phyloP scores from a whole-genome alignment of 2,113 vertebrate species.

The Narcine bancroftii region DNA sequence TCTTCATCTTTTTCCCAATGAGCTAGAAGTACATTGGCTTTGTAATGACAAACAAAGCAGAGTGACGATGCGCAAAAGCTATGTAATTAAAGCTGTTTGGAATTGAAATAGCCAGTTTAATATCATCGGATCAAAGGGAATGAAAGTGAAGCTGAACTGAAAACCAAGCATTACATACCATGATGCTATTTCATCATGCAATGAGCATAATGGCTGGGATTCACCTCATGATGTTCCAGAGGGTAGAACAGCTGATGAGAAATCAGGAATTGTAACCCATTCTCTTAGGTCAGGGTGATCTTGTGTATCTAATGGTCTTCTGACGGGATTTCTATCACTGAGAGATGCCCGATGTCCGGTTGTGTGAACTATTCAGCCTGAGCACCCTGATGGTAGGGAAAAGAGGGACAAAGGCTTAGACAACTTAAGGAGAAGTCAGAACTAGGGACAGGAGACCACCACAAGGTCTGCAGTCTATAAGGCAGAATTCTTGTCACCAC shows the following conservation, averaged over 20 bases:
- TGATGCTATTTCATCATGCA: neutral
- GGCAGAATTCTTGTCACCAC: neutral
- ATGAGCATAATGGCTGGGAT: too few relatives aligned
- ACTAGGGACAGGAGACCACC: neutral
- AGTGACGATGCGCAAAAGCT: neutral
- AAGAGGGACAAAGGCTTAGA: neutral
- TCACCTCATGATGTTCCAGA: neutral
- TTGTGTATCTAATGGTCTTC: neutral
- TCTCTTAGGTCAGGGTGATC: neutral
- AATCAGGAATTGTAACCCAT: neutral
- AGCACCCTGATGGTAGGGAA: neutral
- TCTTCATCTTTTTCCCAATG: neutral
- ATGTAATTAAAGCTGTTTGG: neutral
- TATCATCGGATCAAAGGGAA: neutral
- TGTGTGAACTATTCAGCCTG: neutral
- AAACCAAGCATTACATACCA: neutral
- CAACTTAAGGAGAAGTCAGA: neutral
- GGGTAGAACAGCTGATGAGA: too few relatives aligned
- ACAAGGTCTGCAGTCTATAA: neutral
- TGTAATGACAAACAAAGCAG: neutral
- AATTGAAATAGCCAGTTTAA: conserved; percentile 4
- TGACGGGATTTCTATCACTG: neutral
- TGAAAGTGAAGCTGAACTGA: neutral
- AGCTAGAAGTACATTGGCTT: neutral
- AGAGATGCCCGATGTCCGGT: neutral